These are phyloP conservation scores for Acrocephalus kingi DNA, from an alignment of 2,113 vertebrate species.

Conservation along the genomic window DNA sequence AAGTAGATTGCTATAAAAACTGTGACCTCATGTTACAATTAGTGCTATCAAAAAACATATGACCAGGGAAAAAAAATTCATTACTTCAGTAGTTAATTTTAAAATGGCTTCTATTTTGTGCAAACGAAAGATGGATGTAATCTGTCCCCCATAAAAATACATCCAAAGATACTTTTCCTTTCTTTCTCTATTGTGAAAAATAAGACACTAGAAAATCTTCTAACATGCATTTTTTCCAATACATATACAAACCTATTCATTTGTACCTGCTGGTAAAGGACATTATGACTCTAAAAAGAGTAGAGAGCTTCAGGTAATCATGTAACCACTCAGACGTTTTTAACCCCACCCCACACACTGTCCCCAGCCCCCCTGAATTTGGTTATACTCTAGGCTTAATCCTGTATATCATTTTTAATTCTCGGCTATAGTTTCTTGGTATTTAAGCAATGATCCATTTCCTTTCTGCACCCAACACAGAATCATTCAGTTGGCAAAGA, in stretches of 20 bases:
- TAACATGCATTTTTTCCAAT: background rate
- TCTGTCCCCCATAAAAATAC: background rate
- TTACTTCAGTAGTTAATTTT: background rate
- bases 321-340: background rate
- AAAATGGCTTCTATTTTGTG: background rate
- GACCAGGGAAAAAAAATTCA: accelerated
- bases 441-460: background rate
- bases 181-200: background rate
- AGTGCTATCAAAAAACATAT: background rate
- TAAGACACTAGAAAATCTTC: background rate
- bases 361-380: background rate
- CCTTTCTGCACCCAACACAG: background rate
- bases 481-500: background rate
- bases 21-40: background rate
- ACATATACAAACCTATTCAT: background rate
- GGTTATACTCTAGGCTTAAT: background rate
- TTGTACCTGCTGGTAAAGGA: background rate
- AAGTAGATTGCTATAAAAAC: background rate
- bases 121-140: background rate
- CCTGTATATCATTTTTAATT: background rate
- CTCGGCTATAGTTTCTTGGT: background rate
- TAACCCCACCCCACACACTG: background rate
- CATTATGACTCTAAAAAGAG: background rate
- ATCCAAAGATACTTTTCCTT: background rate
- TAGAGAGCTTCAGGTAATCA: background rate